These are phyloP conservation scores for Heterodera schachtii DNA, from an alignment of 1,140 invertebrate genomes.

Conservation along the genomic window DNA sequence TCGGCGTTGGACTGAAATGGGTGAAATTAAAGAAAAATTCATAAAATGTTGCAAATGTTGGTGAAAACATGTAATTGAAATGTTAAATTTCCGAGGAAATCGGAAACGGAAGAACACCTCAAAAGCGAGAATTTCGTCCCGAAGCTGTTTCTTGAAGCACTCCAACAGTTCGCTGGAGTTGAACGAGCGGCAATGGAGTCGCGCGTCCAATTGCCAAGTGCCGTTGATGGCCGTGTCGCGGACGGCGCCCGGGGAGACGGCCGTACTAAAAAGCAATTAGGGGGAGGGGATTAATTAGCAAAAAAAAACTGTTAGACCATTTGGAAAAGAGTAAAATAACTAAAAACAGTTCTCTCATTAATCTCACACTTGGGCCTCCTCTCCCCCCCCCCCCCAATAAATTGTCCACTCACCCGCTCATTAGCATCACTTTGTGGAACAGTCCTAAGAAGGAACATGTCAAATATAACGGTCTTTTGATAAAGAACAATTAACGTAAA, in stretches of 20 bases:
- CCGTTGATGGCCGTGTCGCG: conserved; percentile 62
- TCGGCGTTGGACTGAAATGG: conserved; percentile 7
- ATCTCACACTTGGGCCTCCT: too few species aligned
- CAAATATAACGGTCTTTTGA: too few species aligned
- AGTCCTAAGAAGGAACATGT: conserved; percentile 67
- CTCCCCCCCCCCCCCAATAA: conserved; percentile 67
- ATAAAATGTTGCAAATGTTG: not conserved
- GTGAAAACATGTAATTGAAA: not conserved
- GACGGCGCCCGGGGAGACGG: conserved; percentile 74
- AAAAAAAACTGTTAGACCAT: too few species aligned
- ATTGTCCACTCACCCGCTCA: conserved; percentile 85
- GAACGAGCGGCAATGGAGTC: conserved; percentile 61
- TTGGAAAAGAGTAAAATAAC: too few species aligned
- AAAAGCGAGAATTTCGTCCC: conserved; percentile 61
- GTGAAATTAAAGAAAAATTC: not conserved
- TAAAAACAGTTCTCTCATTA: too few species aligned
- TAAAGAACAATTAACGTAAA: not conserved
- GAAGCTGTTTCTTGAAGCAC: conserved; percentile 63
- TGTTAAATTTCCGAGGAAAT: too few species aligned
- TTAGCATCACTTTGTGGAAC: conserved; percentile 88
- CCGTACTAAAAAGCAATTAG: not conserved
- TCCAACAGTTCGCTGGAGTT: conserved; percentile 63
- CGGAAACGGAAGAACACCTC: conserved; percentile 34
- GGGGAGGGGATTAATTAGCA: not conserved
- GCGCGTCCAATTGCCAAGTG: conserved; percentile 60